These are phyloP conservation scores for Protonibea diacanthus DNA, from an alignment of 2,797 vertebrate species.

Conservation along the genomic window DNA sequence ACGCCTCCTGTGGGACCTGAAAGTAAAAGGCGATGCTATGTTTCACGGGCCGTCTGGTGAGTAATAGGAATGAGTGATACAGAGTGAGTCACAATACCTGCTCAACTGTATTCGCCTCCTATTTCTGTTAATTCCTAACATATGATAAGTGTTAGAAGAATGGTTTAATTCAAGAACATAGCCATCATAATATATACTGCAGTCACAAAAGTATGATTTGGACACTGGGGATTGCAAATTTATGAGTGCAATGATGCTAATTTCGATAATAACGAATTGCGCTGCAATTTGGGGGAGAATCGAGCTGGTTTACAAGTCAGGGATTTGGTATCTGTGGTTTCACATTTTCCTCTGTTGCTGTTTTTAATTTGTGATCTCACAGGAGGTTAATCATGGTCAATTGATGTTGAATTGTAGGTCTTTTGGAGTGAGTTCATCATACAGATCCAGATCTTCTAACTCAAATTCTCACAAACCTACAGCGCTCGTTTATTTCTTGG, in stretches of 20 bases:
- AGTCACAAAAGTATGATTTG: slow-evolving; percentile 5
- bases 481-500: slow-evolving; percentile 28
- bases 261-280: slow-evolving; percentile 32
- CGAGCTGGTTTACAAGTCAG: slow-evolving; percentile 9
- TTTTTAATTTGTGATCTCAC: slow-evolving; percentile 52
- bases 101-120: slow-evolving; percentile 2
- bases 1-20: slow-evolving; percentile 20
- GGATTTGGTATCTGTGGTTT: slow-evolving; percentile 30
- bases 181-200: background rate
- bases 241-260: slow-evolving; percentile 9
- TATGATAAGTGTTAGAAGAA: background rate
- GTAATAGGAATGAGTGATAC: slow-evolving; percentile 36
- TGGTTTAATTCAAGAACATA: slow-evolving; percentile 5
- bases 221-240: background rate
- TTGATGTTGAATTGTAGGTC: slow-evolving; percentile 30
- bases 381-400: slow-evolving; percentile 37
- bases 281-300: slow-evolving; percentile 1
- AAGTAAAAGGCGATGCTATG: background rate
- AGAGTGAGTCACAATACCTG: slow-evolving; percentile 34
- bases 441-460: slow-evolving; percentile 13
- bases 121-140: slow-evolving; percentile 13
- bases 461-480: slow-evolving; percentile 22
- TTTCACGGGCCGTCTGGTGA: slow-evolving; percentile 38
- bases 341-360: slow-evolving; percentile 34
- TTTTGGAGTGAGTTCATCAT: slow-evolving; percentile 1